Conservation (phyloP, 2,113 vertebrate species). For the Lichenostomus cassidix region DNA sequence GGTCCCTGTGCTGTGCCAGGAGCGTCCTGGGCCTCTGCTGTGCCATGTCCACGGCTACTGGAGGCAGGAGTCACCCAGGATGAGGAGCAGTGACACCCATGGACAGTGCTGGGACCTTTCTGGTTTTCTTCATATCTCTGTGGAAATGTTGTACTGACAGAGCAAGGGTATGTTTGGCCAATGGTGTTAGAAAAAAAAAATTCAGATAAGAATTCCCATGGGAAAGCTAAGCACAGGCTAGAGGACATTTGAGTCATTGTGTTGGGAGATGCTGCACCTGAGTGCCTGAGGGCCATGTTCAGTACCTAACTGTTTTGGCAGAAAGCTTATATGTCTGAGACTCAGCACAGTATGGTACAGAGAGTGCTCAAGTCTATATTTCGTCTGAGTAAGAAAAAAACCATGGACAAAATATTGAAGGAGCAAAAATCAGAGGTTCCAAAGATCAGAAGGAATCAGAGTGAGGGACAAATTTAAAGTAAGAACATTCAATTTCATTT, state of each 20-base stretch:
- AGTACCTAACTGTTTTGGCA: background rate
- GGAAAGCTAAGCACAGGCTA: background rate
- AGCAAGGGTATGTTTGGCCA: background rate
- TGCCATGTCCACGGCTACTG: background rate
- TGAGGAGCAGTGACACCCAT: accelerated
- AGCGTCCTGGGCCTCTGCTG: background rate
- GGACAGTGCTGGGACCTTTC: background rate
- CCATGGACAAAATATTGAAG: background rate
- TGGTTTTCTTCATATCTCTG: background rate
- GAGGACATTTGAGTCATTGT: background rate
- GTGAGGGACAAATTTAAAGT: background rate
- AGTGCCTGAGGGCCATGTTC: background rate
- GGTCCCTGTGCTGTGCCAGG: background rate
- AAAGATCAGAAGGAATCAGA: background rate
- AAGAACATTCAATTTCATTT: background rate
- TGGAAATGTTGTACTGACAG: background rate
- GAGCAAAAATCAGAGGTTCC: background rate
- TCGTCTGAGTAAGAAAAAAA: background rate
- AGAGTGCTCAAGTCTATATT: background rate
- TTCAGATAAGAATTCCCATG: background rate
- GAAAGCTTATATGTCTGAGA: background rate
- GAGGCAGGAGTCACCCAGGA: background rate
- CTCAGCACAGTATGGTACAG: background rate
- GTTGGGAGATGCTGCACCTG: background rate
- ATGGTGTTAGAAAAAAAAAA: background rate